Conservation (phyloP, 2,797 vertebrate species). For the Sylvia borin region DNA sequence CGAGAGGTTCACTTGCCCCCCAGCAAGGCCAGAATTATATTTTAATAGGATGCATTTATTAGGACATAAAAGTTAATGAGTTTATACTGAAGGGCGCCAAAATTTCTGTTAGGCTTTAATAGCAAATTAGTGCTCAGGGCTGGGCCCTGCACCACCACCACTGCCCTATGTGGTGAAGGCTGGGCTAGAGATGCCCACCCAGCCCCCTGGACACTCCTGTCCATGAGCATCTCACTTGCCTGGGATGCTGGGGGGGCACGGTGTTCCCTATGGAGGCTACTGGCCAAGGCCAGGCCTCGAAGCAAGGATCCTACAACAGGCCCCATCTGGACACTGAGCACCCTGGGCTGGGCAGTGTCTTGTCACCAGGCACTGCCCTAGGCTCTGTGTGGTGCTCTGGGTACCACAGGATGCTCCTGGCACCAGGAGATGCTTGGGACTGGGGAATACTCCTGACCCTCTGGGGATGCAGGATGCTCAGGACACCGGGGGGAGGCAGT, state of each 20-base stretch:
- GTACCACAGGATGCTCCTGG: neutral
- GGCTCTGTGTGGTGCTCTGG: neutral
- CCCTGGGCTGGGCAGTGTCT: neutral
- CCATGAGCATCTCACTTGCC: neutral
- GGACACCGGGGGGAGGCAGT: rapidly evolving
- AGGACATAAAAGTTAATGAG: slow-evolving; percentile 89
- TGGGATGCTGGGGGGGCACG: rapidly evolving
- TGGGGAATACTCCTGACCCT: neutral
- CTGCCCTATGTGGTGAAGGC: rapidly evolving
- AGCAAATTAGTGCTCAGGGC: slow-evolving; percentile 76
- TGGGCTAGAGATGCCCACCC: neutral
- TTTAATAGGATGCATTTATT: slow-evolving; percentile 86
- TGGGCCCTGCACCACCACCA: neutral
- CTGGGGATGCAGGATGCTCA: neutral
- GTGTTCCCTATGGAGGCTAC: rapidly evolving
- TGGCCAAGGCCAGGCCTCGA: too few relatives aligned
- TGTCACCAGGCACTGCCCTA: neutral
- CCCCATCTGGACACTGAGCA: neutral
- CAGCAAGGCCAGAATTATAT: slow-evolving; percentile 76
- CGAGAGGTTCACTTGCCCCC: slow-evolving; percentile 70
- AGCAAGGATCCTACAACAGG: neutral
- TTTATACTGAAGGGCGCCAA: slow-evolving; percentile 82
- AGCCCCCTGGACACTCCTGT: too few relatives aligned
- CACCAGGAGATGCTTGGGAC: neutral
- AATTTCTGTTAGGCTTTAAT: slow-evolving; percentile 83